These are phyloP conservation scores for Epizoanthus ramosus DNA, from an alignment of 92 coral and sea anemone species.

Conservation along the genomic window DNA sequence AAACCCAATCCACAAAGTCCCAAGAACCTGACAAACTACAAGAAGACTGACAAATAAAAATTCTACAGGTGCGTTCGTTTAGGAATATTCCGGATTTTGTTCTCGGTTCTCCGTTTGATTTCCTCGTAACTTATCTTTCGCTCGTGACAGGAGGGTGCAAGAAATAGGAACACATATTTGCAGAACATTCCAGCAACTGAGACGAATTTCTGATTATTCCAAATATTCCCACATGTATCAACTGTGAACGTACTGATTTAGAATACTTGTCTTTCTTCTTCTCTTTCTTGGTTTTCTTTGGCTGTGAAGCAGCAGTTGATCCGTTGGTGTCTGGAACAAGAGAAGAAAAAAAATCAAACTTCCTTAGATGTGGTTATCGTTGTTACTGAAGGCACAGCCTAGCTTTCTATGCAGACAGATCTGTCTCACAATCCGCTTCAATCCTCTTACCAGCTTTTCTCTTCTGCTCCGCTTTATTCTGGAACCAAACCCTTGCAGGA, in stretches of 20 bases:
- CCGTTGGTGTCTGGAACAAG: constrained; percentile 2
- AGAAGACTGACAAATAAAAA: too few species aligned
- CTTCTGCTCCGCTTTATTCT: constrained; percentile 70
- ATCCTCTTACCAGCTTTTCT: constrained; percentile 59
- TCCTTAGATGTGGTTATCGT: neutral
- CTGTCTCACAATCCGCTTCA: too few species aligned
- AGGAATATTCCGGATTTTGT: too few species aligned
- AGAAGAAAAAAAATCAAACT: neutral
- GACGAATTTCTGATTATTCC: neutral
- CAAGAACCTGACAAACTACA: too few species aligned
- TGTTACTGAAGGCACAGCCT: too few species aligned
- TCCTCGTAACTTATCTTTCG: too few species aligned
- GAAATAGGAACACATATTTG: too few species aligned
- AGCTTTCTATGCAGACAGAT: neutral
- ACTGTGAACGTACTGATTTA: constrained; percentile 24
- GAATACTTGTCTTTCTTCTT: constrained; percentile 23
- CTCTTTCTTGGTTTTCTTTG: constrained; percentile 37
- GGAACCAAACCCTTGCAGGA: constrained; percentile 98
- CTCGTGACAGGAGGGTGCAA: too few species aligned
- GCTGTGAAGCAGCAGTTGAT: neutral
- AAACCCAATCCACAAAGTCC: too few species aligned
- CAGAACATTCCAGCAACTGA: too few species aligned
- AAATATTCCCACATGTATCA: neutral
- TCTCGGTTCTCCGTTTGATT: too few species aligned
- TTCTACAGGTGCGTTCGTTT: too few species aligned